A percentile compares a stretch with the other conserved stretches of the same genome.
These are phyloP conservation scores for Pseudomyrmex gracilis DNA, from an alignment of 1,140 invertebrate genomes.

Conservation along the genomic window DNA sequence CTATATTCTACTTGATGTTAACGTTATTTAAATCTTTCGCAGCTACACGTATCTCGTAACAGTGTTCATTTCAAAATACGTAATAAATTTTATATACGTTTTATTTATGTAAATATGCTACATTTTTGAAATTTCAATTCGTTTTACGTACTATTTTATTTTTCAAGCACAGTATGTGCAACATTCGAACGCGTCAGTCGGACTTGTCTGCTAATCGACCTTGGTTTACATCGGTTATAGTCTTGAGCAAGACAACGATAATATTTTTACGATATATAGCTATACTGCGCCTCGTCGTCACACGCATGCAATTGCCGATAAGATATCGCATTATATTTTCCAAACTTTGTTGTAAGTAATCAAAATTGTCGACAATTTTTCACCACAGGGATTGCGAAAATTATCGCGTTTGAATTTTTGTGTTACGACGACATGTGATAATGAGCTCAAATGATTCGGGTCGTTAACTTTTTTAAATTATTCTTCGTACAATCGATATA, in stretches of 20 bases:
- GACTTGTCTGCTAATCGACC: slow-evolving; percentile 24
- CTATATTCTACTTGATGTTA: background rate
- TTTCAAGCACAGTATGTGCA: slow-evolving; percentile 3
- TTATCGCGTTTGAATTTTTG: background rate
- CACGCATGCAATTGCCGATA: background rate
- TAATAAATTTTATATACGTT: background rate
- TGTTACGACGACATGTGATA: too few species aligned
- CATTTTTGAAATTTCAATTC: background rate
- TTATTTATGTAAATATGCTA: background rate
- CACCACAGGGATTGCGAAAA: background rate
- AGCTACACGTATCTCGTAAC: background rate
- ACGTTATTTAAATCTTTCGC: slow-evolving; percentile 12
- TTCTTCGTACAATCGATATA: background rate
- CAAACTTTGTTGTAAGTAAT: background rate
- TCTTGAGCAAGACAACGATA: background rate
- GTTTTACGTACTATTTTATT: too few species aligned
- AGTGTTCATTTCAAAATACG: background rate
- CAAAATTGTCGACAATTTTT: background rate
- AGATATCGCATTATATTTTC: background rate
- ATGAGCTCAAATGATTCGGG: too few species aligned
- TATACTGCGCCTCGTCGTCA: background rate
- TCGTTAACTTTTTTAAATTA: background rate
- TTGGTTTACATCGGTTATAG: slow-evolving; percentile 40
- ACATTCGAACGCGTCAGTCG: slow-evolving; percentile 2
- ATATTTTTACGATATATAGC: slow-evolving; percentile 36